Evolutionary conservation across 2,888 invertebrate species (phyloP), one percentile per base, ranked within the genome.

Genomic region (Drosophila eohydei): DNA sequence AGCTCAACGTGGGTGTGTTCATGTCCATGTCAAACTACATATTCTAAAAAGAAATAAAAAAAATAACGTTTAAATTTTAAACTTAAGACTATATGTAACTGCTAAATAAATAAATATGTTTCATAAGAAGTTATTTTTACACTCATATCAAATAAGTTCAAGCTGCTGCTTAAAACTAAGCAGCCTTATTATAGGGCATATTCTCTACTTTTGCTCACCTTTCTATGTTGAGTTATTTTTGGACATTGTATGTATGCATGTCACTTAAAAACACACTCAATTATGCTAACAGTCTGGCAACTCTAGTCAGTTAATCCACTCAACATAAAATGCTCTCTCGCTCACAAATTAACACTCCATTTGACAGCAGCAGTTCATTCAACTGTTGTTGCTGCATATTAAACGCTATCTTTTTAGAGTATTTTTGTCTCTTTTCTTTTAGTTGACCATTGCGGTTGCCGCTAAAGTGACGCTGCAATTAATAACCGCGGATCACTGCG

Each of bases 21-120:
- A 60, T 58, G 46, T 16, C 66, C 66, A 60, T 58, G 46, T 16
- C 48, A 44, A 41, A 58, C 52, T 55, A 36, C 48, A 51, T 59
- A 46, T 57, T 58, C 21, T 50, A 52, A 54, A 30, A 43, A 46
- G 40, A 32, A 56, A n/a, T 11, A 28, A 21, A 59, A 55, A 54
- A 51, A 57, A n/a, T 69, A 36, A 54, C 21, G 30, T 50, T 52
- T 57, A 57, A 58, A 46, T 55, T 55, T 32, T 66, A 75, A 63
- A 58, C 46, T 38, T 89, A 89, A 89, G 85, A 68, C 62, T 67
- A 52, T 69, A 61, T 75, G 72, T 77, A 89, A 81, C 58, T 72
- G 65, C 65, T 84, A 81, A 75, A 79, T 57, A 59, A 72, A 64
- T 60, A 60, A 71, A 80, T 52, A 78, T 87, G 78, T 83, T 83